Conservation (phyloP, 2,888 invertebrate genomes). For the Luperina nickerlii region DNA sequence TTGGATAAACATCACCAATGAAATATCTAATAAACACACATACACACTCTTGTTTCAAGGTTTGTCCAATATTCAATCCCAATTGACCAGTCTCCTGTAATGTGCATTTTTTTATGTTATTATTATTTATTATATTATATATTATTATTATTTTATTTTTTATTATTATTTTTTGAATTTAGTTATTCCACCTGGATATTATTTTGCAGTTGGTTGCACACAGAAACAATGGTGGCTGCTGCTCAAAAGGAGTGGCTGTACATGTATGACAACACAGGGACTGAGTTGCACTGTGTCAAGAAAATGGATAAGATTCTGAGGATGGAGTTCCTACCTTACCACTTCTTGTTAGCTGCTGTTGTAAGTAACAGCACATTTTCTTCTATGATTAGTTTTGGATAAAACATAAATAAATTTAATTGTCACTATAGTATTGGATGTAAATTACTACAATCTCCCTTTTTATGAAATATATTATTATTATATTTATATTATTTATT, state of each 20-base stretch:
- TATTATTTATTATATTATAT: too few species aligned
- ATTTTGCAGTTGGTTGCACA: constrained; percentile 94
- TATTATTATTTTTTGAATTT: too few species aligned
- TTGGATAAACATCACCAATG: neutral
- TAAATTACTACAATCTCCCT: too few species aligned
- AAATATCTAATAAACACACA: neutral
- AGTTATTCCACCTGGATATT: neutral
- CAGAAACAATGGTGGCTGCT: constrained; percentile 99
- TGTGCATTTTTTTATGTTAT: neutral
- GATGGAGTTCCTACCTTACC: constrained; percentile 99
- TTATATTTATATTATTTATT: too few species aligned
- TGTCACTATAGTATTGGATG: too few species aligned
- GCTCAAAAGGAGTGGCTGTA: constrained; percentile 99
- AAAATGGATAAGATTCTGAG: constrained; percentile 93
- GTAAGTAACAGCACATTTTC: constrained; percentile 87
- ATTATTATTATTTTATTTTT: too few species aligned
- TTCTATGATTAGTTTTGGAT: neutral
- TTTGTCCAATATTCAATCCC: neutral
- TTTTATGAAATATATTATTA: too few species aligned
- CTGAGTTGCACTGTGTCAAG: constrained; percentile 98
- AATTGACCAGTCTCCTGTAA: neutral
- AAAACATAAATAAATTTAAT: too few species aligned
- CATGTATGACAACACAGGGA: constrained; percentile 99
- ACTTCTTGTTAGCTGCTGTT: constrained; percentile 97
- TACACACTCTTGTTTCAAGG: neutral